Percentiles rank a stretch among this genome's conserved stretches.
Conservation (phyloP, 2,113 vertebrate species). For the Phoenicopterus ruber region DNA sequence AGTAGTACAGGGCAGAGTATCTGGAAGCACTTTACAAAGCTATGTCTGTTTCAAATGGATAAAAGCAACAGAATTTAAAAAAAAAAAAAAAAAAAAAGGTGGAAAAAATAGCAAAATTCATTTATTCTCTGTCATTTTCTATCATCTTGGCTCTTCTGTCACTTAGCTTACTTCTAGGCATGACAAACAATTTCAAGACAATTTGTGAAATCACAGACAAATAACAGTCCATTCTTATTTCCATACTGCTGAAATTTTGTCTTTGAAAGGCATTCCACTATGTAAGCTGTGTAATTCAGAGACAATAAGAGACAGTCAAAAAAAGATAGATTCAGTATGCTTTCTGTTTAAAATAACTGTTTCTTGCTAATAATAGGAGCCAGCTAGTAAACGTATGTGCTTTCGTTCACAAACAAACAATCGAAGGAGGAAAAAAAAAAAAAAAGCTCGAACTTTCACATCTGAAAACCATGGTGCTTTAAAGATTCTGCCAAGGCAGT, state of each 20-base stretch:
- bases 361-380: neutral
- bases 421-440: neutral
- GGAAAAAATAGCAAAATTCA: neutral
- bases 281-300: neutral
- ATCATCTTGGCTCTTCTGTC: neutral
- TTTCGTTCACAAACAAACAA: neutral
- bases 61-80: neutral
- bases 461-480: neutral
- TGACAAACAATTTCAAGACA: neutral
- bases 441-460: neutral
- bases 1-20: neutral
- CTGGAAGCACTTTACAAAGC: neutral
- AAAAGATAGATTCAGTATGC: neutral
- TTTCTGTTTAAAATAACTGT: neutral
- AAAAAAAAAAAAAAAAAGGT: neutral
- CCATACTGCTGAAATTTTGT: neutral
- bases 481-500: neutral
- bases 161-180: neutral
- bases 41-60: neutral
- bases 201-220: neutral
- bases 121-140: neutral
- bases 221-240: neutral
- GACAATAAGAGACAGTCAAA: neutral
- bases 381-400: neutral
- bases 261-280: neutral